Evolutionary conservation across 2,113 vertebrate species (phyloP).

Genomic region (Lasiurus borealis): DNA sequence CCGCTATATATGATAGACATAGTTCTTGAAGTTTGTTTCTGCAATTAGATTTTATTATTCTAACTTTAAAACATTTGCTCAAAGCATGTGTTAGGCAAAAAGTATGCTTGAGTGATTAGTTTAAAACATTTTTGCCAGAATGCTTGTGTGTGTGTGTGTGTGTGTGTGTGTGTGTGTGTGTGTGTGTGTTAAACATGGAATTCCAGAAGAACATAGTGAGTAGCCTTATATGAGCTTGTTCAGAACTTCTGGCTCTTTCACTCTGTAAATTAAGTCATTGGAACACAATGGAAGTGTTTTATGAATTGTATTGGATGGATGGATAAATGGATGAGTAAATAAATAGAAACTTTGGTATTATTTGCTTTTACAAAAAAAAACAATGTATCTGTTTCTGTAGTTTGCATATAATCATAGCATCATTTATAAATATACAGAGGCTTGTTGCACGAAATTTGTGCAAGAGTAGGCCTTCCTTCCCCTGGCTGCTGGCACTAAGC

Average conservation of each 20-base stretch:
- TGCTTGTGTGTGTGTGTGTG: background rate
- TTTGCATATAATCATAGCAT: background rate
- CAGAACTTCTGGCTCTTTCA: constrained; percentile 4
- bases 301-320: background rate
- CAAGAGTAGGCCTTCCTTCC: too few relatives aligned
- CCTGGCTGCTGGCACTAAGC: too few relatives aligned
- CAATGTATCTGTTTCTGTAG: background rate
- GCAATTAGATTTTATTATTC: constrained; percentile 45
- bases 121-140: background rate
- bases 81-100: constrained; percentile 17
- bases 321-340: background rate
- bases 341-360: background rate
- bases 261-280: background rate
- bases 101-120: constrained; percentile 10
- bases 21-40: constrained; percentile 32
- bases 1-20: background rate
- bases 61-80: constrained; percentile 37
- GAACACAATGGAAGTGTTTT: constrained; percentile 18
- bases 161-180: background rate
- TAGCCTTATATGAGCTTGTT: background rate
- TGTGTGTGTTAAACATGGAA: background rate
- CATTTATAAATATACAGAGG: background rate
- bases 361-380: constrained; percentile 4
- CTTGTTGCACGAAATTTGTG: too few relatives aligned
- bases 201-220: background rate